phyloP scores from a whole-genome alignment of 2,113 vertebrate species.

The Pollimyrus isidori region DNA sequence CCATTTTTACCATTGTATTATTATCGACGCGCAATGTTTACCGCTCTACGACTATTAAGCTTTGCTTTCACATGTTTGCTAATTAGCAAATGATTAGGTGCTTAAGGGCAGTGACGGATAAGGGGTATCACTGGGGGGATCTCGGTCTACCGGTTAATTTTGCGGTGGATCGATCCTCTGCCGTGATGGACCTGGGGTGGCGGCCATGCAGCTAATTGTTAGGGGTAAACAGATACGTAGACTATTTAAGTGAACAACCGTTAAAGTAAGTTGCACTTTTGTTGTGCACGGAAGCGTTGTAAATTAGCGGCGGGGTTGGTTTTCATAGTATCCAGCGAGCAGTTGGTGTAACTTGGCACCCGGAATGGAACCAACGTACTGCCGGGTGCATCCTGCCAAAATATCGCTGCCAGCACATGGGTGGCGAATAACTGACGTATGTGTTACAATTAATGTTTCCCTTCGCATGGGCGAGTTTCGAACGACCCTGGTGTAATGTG shows the following conservation, averaged over 20 bases:
- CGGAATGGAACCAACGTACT: not conserved
- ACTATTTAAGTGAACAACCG: not conserved
- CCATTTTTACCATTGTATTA: not conserved
- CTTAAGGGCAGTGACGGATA: not conserved
- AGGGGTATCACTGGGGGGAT: not conserved
- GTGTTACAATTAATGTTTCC: not conserved
- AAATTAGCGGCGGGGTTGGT: not conserved
- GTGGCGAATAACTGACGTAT: not conserved
- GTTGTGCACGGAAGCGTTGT: not conserved
- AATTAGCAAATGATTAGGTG: not conserved
- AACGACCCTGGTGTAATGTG: not conserved
- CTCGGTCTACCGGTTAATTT: not conserved
- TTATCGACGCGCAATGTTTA: not conserved
- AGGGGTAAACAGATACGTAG: too few species aligned
- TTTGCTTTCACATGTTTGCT: not conserved
- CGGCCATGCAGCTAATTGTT: not conserved
- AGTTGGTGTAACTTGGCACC: not conserved
- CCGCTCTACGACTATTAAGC: not conserved
- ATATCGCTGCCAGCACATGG: not conserved
- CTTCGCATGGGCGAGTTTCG: not conserved
- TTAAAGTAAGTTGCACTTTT: not conserved
- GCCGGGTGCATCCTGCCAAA: not conserved
- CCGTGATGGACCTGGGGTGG: not conserved
- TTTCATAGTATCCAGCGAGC: not conserved
- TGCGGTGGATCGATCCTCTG: not conserved